These are phyloP conservation scores for Mola mola DNA, from an alignment of 2,113 vertebrate genomes.

Conservation along the genomic window DNA sequence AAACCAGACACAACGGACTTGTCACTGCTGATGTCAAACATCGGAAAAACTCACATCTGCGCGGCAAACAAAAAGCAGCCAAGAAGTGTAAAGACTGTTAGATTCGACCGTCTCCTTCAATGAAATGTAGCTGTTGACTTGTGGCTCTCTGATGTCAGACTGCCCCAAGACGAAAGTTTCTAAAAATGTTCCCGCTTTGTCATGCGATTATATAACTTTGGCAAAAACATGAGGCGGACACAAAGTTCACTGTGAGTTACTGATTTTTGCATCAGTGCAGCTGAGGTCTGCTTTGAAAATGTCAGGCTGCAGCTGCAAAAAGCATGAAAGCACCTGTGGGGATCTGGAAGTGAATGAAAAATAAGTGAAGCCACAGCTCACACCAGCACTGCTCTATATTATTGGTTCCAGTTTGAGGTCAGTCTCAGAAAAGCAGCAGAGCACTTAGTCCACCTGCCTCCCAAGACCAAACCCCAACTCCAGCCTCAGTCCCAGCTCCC, in stretches of 20 bases:
- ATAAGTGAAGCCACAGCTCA: slow-evolving; percentile 28
- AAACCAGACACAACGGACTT: too few relatives aligned
- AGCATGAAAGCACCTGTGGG: slow-evolving; percentile 25
- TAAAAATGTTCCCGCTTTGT: background rate
- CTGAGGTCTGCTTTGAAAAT: too few relatives aligned
- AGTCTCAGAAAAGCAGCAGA: slow-evolving; percentile 80
- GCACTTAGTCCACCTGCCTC: slow-evolving; percentile 68
- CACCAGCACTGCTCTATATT: slow-evolving; percentile 67
- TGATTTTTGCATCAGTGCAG: too few relatives aligned
- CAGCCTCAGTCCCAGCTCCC: slow-evolving; percentile 74
- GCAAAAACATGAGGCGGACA: slow-evolving; percentile 9
- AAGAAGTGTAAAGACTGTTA: slow-evolving; percentile 1
- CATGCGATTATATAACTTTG: slow-evolving; percentile 29
- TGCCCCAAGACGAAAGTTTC: background rate
- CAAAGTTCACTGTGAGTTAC: background rate
- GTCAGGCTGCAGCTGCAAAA: background rate
- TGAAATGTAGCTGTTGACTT: slow-evolving; percentile 2
- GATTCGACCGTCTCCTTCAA: background rate
- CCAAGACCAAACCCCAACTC: slow-evolving; percentile 69
- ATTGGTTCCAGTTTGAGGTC: slow-evolving; percentile 85
- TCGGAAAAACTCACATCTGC: background rate
- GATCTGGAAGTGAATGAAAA: background rate
- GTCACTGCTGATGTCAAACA: too few relatives aligned
- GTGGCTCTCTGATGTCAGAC: slow-evolving; percentile 18
- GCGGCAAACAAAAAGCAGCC: slow-evolving; percentile 3